phyloP scores from a whole-genome alignment of 2,888 invertebrate species.

The Orthosia cruda region DNA sequence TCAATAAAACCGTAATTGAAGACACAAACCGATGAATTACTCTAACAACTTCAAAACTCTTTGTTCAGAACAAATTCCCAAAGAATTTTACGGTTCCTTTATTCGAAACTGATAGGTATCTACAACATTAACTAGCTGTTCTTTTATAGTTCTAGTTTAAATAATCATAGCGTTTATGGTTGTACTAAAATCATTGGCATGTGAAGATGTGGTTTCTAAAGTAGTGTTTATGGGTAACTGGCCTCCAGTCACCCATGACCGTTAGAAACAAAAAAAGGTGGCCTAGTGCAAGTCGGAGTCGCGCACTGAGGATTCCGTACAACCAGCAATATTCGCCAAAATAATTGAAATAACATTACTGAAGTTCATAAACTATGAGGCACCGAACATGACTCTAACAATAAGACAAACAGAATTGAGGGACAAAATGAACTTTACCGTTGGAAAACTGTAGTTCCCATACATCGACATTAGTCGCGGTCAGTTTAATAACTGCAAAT shows the following conservation, averaged over 20 bases:
- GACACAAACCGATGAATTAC: constrained; percentile 49
- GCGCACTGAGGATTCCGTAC: no score
- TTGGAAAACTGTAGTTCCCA: no score
- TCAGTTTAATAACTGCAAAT: no score
- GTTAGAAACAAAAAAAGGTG: constrained; percentile 56
- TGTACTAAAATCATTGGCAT: constrained; percentile 73
- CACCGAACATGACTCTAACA: no score
- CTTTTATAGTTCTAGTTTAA: constrained; percentile 69
- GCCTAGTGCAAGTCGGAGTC: no score
- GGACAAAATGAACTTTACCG: no score
- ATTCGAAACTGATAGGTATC: constrained; percentile 63
- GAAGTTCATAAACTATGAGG: no score
- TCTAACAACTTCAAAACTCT: constrained; percentile 49
- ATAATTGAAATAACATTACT: no score
- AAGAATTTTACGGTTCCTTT: constrained; percentile 60
- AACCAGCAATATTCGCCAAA: no score
- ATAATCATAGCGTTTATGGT: constrained; percentile 67
- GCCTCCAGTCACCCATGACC: constrained; percentile 74
- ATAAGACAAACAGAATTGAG: no score
- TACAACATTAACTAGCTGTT: constrained; percentile 59
- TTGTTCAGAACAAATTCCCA: constrained; percentile 59
- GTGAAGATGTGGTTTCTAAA: constrained; percentile 70
- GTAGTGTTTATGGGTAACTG: constrained; percentile 69
- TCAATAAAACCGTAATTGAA: constrained; percentile 55
- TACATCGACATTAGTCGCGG: no score